Evolutionary conservation across 1,140 invertebrate genomes (phyloP), one percentile per base, ranked within the genome.

Genomic region (Chironomus striatipennis): DNA sequence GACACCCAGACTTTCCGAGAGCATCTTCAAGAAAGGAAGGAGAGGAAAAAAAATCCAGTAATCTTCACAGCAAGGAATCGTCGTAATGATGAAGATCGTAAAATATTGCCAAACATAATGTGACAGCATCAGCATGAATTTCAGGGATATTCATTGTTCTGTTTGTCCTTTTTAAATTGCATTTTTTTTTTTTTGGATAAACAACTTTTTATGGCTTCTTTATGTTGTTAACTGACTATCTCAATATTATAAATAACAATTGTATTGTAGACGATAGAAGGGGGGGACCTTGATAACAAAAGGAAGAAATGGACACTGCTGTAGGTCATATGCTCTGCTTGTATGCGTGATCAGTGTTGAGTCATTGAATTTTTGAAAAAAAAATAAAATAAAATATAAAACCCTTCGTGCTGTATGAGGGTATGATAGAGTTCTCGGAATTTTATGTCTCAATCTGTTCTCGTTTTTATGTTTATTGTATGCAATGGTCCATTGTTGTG

Each of bases 371-470:
- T 34, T 34, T 5, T 34, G 2, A 34, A 34, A 34, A 34, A 34
- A n/a, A n/a, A n/a, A n/a, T n/a, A n/a, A n/a, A n/a, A n/a, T n/a
- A n/a, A n/a, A n/a, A n/a, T n/a, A n/a, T n/a, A n/a, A n/a, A 34
- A 34, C 24, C 24, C 24, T 34, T 34, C 24, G 24, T 34, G 5
- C 12, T 12, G n/a, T 57, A 57, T 57, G 47, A 57, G 47, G n/a
- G 47, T 57, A 57, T 70, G 65, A 17, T 70, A 70, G 65, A 70
- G 65, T 70, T 70, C 65, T 70, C 65, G 65, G 65, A 70, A 70
- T 18, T 70, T 70, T 70, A 70, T 70, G 65, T 70, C 65, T 70
- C 65, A 70, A 70, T 70, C 65, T 70, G 17, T 12, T 57, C 47
- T 34, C 24, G 24, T 34, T 34, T 34, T 34, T 34, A 34, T 34